Evolutionary conservation across 2,797 vertebrate species (phyloP), one percentile per base, ranked within the genome.

Genomic region (Pteronotus mesoamericanus): DNA sequence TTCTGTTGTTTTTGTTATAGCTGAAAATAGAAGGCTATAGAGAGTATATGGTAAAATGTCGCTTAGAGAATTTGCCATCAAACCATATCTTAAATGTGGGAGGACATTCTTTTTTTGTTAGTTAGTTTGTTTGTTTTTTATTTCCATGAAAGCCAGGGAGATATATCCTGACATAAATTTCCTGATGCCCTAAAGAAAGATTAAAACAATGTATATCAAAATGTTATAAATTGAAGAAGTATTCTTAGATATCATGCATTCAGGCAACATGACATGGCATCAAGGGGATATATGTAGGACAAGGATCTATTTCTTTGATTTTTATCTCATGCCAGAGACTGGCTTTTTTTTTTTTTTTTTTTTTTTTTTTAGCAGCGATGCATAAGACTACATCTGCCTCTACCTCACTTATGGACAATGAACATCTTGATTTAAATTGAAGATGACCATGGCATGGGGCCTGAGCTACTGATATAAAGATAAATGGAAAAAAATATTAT

Each of bases 1-100:
- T 93, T 93, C 8, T 86, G 57, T 78, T n/a, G 16, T 87, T 19
- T 89, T 71, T 85, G 5, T 87, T 57, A 74, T 14, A 82, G 16
- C 24, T 97, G 26, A 64, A 89, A 77, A 78, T 39, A 37, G 29
- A 86, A 44, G 9, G 14, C 29, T 39, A 39, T 71, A 46, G 11
- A 55, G 7, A 77, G 5, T 82, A 18, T 3, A 92, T 39, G 14
- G 14, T 80, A 57, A 12, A 93, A 86, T 87, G 3, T 44, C 6
- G 82, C 48, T 77, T 87, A 4, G 22, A 68, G 21, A 95, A 71
- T 75, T 96, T 90, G 1, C 2, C n/a, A 29, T 34, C 18, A 39
- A 72, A 34, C 10, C 5, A 46, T 57, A 29, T 42, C 0, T 19
- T 80, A 15, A 82, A 14, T 71, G 78, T 1, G 85, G 92, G 6